Conservation (phyloP, 2,797 vertebrate species). For the Microtus obscurus region DNA sequence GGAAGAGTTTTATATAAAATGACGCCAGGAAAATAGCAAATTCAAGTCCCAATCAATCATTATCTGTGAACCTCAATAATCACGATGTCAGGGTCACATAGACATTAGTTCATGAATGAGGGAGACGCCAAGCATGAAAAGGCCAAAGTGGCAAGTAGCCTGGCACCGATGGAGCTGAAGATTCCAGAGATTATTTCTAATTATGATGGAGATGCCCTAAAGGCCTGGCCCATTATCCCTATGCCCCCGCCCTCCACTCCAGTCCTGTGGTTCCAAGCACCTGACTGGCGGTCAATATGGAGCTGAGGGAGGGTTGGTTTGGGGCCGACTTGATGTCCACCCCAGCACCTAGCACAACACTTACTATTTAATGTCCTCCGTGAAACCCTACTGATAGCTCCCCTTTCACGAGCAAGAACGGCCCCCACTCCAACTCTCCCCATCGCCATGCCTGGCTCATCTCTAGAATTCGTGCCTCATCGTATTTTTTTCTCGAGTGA, state of each 20-base stretch:
- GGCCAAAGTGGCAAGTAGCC: background rate
- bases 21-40: constrained; percentile 16
- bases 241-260: rapidly evolving
- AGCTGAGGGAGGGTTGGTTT: background rate
- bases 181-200: background rate
- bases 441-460: background rate
- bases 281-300: background rate
- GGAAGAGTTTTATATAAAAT: constrained; percentile 32
- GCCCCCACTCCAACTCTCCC: background rate
- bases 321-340: background rate
- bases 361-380: background rate
- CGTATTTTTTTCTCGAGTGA: background rate
- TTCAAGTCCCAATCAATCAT: background rate
- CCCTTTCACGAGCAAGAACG: background rate
- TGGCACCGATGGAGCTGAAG: background rate
- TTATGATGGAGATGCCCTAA: background rate
- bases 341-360: rapidly evolving
- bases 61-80: background rate
- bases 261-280: background rate
- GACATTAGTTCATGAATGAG: background rate
- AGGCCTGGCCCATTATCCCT: background rate
- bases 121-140: background rate
- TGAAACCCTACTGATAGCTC: background rate
- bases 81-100: background rate
- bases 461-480: background rate